A percentile compares a stretch with the other conserved stretches of the same genome.
phyloP scores from a whole-genome alignment of 2,888 invertebrate genomes.

The Amphiduros pacificus region DNA sequence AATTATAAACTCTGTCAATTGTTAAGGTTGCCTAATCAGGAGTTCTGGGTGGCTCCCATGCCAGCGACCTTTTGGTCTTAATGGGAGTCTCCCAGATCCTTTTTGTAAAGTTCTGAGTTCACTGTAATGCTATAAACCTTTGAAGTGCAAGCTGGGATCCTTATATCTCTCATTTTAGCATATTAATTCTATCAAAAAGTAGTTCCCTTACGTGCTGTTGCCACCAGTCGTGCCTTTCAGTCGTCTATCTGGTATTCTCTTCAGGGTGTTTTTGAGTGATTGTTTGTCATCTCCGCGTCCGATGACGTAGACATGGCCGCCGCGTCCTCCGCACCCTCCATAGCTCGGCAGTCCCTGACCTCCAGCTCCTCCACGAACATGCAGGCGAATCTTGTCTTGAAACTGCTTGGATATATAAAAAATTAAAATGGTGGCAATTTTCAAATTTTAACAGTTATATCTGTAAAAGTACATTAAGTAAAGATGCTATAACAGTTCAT shows the following conservation, averaged over 20 bases:
- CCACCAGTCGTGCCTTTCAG: constrained; percentile 73
- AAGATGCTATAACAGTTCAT: no score
- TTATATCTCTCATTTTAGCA: no score
- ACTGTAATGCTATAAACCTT: background rate
- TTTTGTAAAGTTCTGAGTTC: background rate
- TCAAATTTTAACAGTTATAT: no score
- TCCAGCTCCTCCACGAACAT: constrained; percentile 82
- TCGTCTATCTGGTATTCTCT: constrained; percentile 65
- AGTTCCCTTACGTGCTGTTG: constrained; percentile 67
- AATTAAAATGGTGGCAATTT: no score
- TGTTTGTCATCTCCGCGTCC: no score
- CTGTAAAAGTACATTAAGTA: no score
- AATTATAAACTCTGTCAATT: no score
- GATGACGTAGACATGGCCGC: constrained; percentile 78
- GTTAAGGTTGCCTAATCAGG: no score
- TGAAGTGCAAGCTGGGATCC: background rate
- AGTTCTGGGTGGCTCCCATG: no score
- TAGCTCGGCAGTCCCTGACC: constrained; percentile 77
- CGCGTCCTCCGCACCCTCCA: constrained; percentile 87
- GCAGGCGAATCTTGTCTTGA: constrained; percentile 78
- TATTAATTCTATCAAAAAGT: background rate
- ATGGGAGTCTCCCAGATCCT: background rate
- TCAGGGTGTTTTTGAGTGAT: constrained; percentile 54
- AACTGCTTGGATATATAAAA: no score
- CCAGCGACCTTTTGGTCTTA: background rate